phyloP scores from a whole-genome alignment of 2,113 vertebrate genomes.

The Gambusia affinis region DNA sequence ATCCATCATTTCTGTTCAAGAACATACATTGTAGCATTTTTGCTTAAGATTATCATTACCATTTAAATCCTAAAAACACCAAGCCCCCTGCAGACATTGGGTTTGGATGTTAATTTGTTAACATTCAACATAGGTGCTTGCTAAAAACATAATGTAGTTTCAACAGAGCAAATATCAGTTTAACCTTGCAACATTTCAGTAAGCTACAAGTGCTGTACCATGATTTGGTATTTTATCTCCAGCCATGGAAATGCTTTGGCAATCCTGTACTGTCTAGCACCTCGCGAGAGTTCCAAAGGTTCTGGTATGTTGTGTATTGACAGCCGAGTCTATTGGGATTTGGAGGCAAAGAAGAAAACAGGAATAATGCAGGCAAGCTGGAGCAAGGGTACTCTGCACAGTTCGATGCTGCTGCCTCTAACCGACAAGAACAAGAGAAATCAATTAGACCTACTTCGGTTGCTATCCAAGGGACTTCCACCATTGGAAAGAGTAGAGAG shows the following conservation, averaged over 20 bases:
- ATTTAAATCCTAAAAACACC: background rate
- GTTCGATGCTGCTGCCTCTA: conserved; percentile 68
- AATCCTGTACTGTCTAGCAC: conserved; percentile 11
- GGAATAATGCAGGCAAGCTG: conserved; percentile 59
- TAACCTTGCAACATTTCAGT: conserved; percentile 48
- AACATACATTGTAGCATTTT: background rate
- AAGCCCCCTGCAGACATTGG: background rate
- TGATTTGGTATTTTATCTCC: conserved; percentile 10
- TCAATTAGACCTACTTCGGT: conserved; percentile 77
- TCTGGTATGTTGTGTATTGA: conserved; percentile 48
- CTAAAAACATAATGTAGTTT: conserved; percentile 23
- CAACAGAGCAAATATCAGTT: conserved; percentile 35
- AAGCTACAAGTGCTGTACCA: background rate
- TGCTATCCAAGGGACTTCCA: conserved; percentile 65
- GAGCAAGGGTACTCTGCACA: conserved; percentile 67
- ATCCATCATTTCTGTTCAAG: too few species aligned
- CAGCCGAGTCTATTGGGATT: conserved; percentile 42
- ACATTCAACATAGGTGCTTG: background rate
- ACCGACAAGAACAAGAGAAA: conserved; percentile 76
- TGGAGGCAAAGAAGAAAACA: conserved; percentile 42
- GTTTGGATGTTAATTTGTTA: background rate
- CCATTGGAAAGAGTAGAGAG: conserved; percentile 49
- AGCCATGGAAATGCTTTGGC: conserved; percentile 19
- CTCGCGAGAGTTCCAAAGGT: conserved; percentile 36
- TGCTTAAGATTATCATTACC: background rate